A percentile compares a stretch with the other conserved stretches of the same genome.
Evolutionary conservation across 2,888 invertebrate species (phyloP).

Genomic region (Eupithecia abbreviata): DNA sequence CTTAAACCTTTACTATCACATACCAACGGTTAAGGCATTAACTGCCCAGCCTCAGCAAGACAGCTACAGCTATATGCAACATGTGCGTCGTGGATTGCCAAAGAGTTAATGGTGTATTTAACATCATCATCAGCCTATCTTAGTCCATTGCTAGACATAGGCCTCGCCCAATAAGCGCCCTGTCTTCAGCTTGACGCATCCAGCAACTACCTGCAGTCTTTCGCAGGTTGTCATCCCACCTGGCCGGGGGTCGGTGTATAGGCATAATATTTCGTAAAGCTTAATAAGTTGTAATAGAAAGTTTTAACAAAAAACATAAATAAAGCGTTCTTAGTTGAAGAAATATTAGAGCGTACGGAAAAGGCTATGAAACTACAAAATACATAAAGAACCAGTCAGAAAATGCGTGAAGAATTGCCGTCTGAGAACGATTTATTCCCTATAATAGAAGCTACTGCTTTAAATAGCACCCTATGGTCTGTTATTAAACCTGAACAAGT

Average conservation of each 20-base stretch:
- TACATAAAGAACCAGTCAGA: constrained; percentile 8
- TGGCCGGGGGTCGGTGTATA: no score
- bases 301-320: not conserved
- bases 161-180: no score
- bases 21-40: not conserved
- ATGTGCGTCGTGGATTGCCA: no score
- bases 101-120: no score
- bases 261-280: no score
- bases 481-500: constrained; percentile 67
- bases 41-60: no score
- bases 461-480: constrained; percentile 44
- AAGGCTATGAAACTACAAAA: not conserved
- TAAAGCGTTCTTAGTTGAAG: not conserved
- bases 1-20: not conserved
- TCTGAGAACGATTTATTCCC: constrained; percentile 24
- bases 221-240: no score
- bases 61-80: no score
- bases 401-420: constrained; percentile 7
- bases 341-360: not conserved
- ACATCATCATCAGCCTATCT: no score
- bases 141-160: no score
- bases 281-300: not conserved
- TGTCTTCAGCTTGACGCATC: no score
- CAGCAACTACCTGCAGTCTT: no score
- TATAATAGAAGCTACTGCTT: constrained; percentile 27